Conservation (phyloP, 2,113 vertebrate species). For the Mobula birostris region DNA sequence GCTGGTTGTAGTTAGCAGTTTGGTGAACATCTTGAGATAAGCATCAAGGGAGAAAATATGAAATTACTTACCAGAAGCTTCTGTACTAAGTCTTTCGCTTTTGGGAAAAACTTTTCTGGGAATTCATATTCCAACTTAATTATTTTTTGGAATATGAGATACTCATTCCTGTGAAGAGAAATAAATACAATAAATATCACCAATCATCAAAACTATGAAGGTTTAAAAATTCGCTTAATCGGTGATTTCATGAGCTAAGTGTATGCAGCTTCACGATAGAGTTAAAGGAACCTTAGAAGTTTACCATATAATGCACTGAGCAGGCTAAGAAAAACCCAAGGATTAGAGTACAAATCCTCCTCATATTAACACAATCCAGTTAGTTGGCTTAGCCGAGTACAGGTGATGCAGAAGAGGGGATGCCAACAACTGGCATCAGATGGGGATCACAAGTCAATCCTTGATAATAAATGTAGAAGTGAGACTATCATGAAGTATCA, state of each 20-base stretch:
- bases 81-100: slow-evolving; percentile 93
- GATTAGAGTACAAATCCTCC: neutral
- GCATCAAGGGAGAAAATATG: neutral
- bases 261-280: neutral
- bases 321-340: neutral
- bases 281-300: neutral
- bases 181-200: neutral
- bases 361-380: neutral
- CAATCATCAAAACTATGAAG: neutral
- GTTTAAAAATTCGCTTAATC: too few species aligned
- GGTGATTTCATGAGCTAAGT: neutral
- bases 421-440: neutral
- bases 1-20: neutral
- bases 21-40: neutral
- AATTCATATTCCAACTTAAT: slow-evolving; percentile 99
- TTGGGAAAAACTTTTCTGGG: slow-evolving; percentile 98
- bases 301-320: too few species aligned
- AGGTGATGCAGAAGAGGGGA: neutral
- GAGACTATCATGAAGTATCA: neutral
- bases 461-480: neutral
- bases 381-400: neutral
- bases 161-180: slow-evolving; percentile 79
- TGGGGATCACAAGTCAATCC: neutral
- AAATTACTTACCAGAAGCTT: slow-evolving; percentile 77
- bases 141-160: slow-evolving; percentile 99